Base-by-base conservation (phyloP, 1,140 invertebrate genomes). In the Drosophila subpulchrella region DNA sequence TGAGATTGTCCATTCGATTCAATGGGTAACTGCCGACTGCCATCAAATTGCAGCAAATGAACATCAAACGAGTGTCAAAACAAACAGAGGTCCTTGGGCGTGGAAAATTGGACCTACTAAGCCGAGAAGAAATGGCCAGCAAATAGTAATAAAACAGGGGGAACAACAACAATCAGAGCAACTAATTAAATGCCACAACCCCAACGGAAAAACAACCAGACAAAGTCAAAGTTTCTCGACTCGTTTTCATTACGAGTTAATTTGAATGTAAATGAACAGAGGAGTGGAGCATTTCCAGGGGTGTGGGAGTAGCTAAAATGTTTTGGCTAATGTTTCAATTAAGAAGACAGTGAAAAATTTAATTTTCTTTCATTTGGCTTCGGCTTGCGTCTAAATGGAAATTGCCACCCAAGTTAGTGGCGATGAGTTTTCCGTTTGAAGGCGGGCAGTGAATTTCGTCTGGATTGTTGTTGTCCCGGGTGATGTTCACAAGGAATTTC, bases 231-330 rank as follows among this genome's bases (percentile, higher is more conserved):
- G 82, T 86, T 71, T 61, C 59, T 62, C 76, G 85, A 89, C 84
- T 88, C 84, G 80, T 89, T 88, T 89, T 89, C 88, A 91, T 91
- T 91, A 91, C 89, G 88, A 91, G 88, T 91, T 91, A 91, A 91
- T 91, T 91, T 91, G 84, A 91, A 91, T 91, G 88, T 91, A 91
- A 91, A 91, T 91, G 89, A 89, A 91, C 82, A 79, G 50, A 68
- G 72, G 17, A 48, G 34, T 34, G 70, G 36, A 50, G 32, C 10
- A 13, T 17, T 12, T 11, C 17, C 24, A 0, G 42, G 17, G n/a
- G 62, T 27, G 39, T 47, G 72, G 24, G 67, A 1, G 39, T 50
- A 67, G 75, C 72, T 83, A 91, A 82, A 89, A 91, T 84, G 81
- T 85, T 85, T 84, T 68, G 83, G 89, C 89, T 91, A 91, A 91